Evolutionary conservation across 2,797 vertebrate genomes (phyloP).

Genomic region (Parotocinclus haroldoi): DNA sequence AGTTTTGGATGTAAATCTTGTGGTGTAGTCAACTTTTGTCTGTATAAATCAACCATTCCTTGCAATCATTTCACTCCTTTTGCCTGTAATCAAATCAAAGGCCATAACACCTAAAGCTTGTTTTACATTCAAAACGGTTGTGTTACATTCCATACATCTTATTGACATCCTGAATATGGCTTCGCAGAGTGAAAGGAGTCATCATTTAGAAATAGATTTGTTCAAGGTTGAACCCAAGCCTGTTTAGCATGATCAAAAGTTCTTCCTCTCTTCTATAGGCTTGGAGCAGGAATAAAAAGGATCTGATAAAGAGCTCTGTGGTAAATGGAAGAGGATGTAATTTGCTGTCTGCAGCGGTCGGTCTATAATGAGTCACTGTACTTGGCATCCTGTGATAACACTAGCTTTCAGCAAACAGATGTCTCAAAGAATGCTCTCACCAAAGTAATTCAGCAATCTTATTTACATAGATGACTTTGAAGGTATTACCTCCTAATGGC

Average conservation of each 20-base stretch:
- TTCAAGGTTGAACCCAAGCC: conserved; percentile 9
- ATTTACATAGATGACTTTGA: conserved; percentile 7
- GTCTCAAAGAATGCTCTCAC: not conserved
- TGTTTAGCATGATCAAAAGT: conserved; percentile 11
- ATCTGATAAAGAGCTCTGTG: conserved; percentile 25
- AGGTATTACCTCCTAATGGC: conserved; percentile 13
- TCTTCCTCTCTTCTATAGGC: not conserved
- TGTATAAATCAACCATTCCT: too few species aligned
- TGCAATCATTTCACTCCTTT: not conserved
- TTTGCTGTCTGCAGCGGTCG: conserved; percentile 9
- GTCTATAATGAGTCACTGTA: conserved; percentile 11
- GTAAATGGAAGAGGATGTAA: conserved; percentile 14
- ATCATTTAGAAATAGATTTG: conserved; percentile 8
- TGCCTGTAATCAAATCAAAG: conserved; percentile 10
- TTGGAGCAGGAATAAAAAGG: conserved; percentile 12
- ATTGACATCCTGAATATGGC: conserved; percentile 46
- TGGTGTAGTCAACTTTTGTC: too few species aligned
- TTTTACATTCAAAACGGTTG: conserved; percentile 36
- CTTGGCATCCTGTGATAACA: conserved; percentile 5
- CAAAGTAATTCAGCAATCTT: not conserved
- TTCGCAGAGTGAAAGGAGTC: not conserved
- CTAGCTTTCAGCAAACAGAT: conserved; percentile 10
- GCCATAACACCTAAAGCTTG: conserved; percentile 18
- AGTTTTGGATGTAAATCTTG: too few species aligned
- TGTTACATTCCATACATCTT: conserved; percentile 46